Conservation (phyloP, 2,113 vertebrate species). For the Oreotrochilus melanogaster region DNA sequence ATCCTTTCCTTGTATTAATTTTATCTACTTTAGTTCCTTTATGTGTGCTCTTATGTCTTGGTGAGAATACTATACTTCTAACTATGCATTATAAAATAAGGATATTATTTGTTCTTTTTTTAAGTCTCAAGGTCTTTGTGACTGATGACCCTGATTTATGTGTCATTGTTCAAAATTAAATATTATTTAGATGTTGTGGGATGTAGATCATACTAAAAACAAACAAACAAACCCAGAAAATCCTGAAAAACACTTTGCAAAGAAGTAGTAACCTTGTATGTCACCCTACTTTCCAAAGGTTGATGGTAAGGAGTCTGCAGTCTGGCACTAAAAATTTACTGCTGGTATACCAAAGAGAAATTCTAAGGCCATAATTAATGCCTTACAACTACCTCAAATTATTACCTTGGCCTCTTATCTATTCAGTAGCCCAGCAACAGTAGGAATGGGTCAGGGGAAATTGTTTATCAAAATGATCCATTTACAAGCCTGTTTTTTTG, state of each 20-base stretch:
- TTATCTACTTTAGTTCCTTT: neutral
- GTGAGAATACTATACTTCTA: neutral
- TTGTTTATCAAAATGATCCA: constrained; percentile 11
- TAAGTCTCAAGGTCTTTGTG: neutral
- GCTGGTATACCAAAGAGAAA: neutral
- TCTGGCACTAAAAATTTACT: neutral
- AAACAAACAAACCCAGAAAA: neutral
- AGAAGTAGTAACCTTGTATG: neutral
- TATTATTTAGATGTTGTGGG: neutral
- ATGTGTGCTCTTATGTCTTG: neutral
- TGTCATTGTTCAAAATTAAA: neutral
- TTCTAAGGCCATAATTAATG: constrained; percentile 11
- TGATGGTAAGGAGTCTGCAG: neutral
- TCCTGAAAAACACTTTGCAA: neutral
- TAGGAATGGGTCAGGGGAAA: constrained; percentile 1
- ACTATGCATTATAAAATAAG: neutral
- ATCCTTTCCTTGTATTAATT: neutral
- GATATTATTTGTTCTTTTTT: neutral
- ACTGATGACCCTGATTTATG: neutral
- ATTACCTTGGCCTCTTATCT: neutral
- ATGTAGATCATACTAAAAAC: neutral
- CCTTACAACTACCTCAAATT: neutral
- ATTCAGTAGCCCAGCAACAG: constrained; percentile 1
- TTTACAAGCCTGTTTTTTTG: neutral
- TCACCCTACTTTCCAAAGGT: neutral